Conservation (phyloP, 2,797 vertebrate species). For the Rhinogobio ventralis region DNA sequence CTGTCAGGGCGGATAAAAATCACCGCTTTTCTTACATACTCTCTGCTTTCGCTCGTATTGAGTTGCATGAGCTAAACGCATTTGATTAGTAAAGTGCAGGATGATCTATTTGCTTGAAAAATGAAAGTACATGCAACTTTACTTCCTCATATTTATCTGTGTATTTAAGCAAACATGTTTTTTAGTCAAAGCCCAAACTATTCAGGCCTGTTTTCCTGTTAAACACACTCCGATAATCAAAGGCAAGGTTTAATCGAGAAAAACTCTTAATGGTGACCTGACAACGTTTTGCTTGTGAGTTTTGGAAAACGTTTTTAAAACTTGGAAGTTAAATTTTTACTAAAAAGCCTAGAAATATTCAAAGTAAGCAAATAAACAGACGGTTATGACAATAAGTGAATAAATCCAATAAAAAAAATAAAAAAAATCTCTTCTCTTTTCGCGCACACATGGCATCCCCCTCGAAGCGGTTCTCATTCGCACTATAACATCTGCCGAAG, state of each 20-base stretch:
- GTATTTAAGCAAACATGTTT: conserved; percentile 33
- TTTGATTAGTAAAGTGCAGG: background rate
- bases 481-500: too few relatives aligned
- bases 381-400: too few relatives aligned
- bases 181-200: conserved; percentile 78
- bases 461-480: too few relatives aligned
- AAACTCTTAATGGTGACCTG: background rate
- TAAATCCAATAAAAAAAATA: background rate
- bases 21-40: background rate
- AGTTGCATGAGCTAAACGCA: background rate
- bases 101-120: background rate
- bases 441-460: too few relatives aligned
- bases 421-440: too few relatives aligned
- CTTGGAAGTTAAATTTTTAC: too few relatives aligned
- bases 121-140: background rate
- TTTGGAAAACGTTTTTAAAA: too few relatives aligned
- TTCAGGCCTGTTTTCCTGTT: conserved; percentile 62
- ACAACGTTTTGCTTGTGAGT: background rate
- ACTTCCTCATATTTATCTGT: background rate
- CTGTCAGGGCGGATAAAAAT: conserved; percentile 3
- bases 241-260: too few relatives aligned
- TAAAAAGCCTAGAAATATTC: too few relatives aligned
- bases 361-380: too few relatives aligned
- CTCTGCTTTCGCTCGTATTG: background rate
- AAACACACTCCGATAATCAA: too few relatives aligned